phyloP scores from a whole-genome alignment of 2,797 vertebrate species.

The Bovichtus diacanthus region DNA sequence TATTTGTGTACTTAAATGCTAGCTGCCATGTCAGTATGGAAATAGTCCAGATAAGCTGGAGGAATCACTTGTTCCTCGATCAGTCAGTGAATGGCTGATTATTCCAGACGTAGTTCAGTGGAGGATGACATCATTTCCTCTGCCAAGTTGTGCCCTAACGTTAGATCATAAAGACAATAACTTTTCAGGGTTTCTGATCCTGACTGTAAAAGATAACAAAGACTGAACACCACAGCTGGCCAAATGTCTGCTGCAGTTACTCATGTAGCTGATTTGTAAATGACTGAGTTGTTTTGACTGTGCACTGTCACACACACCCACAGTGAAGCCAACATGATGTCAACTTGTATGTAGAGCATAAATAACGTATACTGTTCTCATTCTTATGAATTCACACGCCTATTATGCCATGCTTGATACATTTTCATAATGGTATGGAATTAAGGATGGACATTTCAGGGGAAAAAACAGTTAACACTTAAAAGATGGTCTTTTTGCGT shows the following conservation, averaged over 20 bases:
- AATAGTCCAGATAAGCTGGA: neutral
- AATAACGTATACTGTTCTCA: neutral
- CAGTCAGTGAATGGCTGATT: neutral
- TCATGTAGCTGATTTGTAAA: neutral
- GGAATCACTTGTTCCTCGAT: neutral
- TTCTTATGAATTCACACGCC: neutral
- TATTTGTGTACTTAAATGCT: conserved; percentile 6
- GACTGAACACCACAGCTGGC: neutral
- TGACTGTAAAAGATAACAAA: neutral
- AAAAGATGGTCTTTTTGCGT: neutral
- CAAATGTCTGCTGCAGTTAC: neutral
- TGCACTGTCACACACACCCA: neutral
- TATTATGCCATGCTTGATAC: neutral
- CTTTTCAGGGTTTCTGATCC: neutral
- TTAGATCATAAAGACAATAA: neutral
- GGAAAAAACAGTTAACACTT: neutral
- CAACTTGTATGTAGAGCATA: neutral
- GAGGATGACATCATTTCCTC: conserved; percentile 36
- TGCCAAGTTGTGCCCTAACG: neutral
- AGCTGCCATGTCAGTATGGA: neutral
- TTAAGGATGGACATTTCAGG: neutral
- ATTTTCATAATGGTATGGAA: neutral
- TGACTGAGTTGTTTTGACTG: neutral
- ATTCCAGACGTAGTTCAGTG: neutral
- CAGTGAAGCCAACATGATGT: neutral